Base-by-base conservation (phyloP, 2,113 vertebrate species). In the Stictonetta naevosa region DNA sequence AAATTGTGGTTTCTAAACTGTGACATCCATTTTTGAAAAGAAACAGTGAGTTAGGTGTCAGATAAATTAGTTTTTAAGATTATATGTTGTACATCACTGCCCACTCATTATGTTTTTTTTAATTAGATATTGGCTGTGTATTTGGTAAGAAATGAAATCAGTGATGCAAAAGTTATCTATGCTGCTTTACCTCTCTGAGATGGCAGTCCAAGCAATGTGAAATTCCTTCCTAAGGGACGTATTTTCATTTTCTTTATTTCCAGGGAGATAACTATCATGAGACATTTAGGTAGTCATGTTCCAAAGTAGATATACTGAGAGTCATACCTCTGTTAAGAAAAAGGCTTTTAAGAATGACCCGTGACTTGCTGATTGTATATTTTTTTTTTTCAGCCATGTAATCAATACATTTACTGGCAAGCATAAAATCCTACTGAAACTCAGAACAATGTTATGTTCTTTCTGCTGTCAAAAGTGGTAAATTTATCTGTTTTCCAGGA, bases 121-220 rank as follows among this genome's bases (percentile, higher is more conserved):
- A 67, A 68, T 95, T 93, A 66, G 67, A 1, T 10, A 16, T 38
- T 87, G 40, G n/a, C 7, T 33, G 31, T 52, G 13, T 46, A 21
- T 52, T 75, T 83, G 60, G 21, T 56, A 52, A 50, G 22, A 59
- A 15, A 80, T 20, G 67, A 90, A 90, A 60, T 59, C 63, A 78
- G 53, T 28, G 53, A 48, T 53, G 7, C 50, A 78, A 13, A 85
- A 26, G 11, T 58, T 91, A 90, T 21, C 82, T 74, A 11, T 95
- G 33, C 44, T 94, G 22, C 10, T 92, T 83, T 63, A 18, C 25
- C 33, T 97, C 60, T 58, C 95, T 95, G 40, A 85, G 63, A 93
- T 92, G 62, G 55, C 90, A 93, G 18, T 95, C 29, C 67, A 79
- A 92, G 12, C 34, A 69, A 25, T 85, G 64, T 79, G 81, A 86